Base-by-base conservation (phyloP, 1,140 invertebrate species). In the Drosophila kanapiae region DNA sequence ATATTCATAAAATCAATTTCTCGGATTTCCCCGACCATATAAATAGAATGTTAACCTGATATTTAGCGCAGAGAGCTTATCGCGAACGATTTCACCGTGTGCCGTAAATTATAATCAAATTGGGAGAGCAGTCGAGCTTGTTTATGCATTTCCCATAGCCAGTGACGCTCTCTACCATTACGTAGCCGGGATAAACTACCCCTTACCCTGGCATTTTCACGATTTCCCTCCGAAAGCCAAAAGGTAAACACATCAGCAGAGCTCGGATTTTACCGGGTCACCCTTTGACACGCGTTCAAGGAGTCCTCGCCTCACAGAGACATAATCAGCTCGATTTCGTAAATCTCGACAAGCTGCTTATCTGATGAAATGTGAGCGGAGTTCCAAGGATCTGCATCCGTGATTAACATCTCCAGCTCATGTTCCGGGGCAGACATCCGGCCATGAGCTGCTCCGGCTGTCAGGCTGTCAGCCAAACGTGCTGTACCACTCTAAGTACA, bases 341-440 rank as follows among this genome's bases (percentile, higher is more conserved):
- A 91, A 91, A 91, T 90, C 85, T 90, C 86, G 85, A 90, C 86
- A 90, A 90, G 86, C 86, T 86, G 85, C 85, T 90, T 90, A 90
- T 90, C 85, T 71, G 82, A 90, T 91, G 86, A 90, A 90, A 91
- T 91, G 82, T 80, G 85, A 90, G 85, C 85, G 48, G 86, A 64
- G 86, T 85, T 85, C 63, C 70, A 69, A 76, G 78, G 61, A 80
- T 82, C 69, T 58, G 48, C 51, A 45, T 75, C 60, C 67, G 49
- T 84, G 85, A 90, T 90, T 91, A 90, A 82, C 86, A 90, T 90
- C 85, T 82, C 78, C 61, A 45, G 61, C 61, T 43, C 63, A 14
- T 47, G 63, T 71, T 49, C 70, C 67, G 48, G 53, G 42, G 54
- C 70, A 70, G 75, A 77, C 76, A 78, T 91, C 80, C 85, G 72